Evolutionary conservation across 2,888 invertebrate genomes (phyloP), one percentile per base, ranked within the genome.

Genomic region (Napeogenes sylphis): DNA sequence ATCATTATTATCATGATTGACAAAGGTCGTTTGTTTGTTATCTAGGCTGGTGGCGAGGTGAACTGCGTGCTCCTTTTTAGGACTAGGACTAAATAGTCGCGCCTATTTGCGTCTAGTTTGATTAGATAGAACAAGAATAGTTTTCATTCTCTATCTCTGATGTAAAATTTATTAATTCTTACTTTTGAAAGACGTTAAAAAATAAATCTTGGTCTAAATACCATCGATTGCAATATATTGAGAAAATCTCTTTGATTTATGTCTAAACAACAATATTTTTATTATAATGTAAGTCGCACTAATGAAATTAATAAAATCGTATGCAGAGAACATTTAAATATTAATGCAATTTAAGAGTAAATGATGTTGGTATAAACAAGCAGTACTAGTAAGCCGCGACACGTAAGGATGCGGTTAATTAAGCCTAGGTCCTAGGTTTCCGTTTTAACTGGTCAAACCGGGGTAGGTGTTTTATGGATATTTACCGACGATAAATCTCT

Each of bases 391-490:
- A 65, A 63, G 65, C 74, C 75, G 76, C 77, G 79, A 79, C 84
- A 80, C 74, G 75, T 77, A 75, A 82, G 87, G 87, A 86, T 85
- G 82, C 77, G 74, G 83, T 87, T 85, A 77, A 88, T 89, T 87
- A 84, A 86, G 81, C 78, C 79, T 82, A 82, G 81, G 80, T 87
- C 78, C 79, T 82, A 82, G 80, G 80, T 87, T 85, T 88, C 87
- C 90, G 87, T 81, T 83, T 82, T 78, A 87, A 87, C 88, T 81
- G 73, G 87, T 85, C 77, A 72, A 67, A 77, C 82, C 66, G 60
- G 67, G 66, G 57, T 65, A 63, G 64, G 62, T 67, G 63, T 64
- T 70, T 70, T 68, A 71, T 65, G 61, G 56, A 21, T 55, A 64
- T 66, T 62, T 54, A 35, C 58, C 45, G 61, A 33, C 56, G 54